Percentiles rank a stretch among this genome's conserved stretches.
phyloP scores from a whole-genome alignment of 2,797 vertebrate species.

The Lepus townsendii region DNA sequence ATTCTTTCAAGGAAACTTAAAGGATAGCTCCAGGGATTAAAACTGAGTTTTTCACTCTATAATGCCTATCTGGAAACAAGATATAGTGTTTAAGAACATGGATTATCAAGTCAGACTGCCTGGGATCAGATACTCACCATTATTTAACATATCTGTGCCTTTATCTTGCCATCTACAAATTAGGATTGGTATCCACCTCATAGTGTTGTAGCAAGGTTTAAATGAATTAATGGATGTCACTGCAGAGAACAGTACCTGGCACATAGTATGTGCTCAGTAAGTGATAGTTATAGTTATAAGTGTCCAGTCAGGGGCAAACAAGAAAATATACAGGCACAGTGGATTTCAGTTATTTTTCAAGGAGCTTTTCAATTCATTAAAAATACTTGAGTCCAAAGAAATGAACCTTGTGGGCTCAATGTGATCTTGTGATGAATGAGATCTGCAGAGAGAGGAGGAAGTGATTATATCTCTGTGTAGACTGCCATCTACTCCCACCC shows the following conservation, averaged over 20 bases:
- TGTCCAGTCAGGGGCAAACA: slow-evolving; percentile 1
- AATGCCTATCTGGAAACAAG: neutral
- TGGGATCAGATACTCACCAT: neutral
- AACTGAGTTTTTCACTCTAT: neutral
- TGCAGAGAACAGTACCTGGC: neutral
- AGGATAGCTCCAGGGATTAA: neutral
- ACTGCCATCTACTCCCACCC: too few species aligned
- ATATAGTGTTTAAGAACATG: slow-evolving; percentile 6
- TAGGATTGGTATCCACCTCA: neutral
- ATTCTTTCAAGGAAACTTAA: slow-evolving; percentile 46
- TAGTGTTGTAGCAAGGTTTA: slow-evolving; percentile 9
- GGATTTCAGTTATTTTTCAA: slow-evolving; percentile 46
- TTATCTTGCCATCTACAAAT: slow-evolving; percentile 11
- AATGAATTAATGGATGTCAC: slow-evolving; percentile 12
- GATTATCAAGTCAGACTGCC: neutral
- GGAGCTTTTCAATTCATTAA: slow-evolving; percentile 37
- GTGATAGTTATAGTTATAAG: neutral
- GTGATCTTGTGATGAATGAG: neutral
- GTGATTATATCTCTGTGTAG: neutral
- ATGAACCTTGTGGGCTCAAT: neutral
- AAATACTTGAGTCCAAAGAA: neutral
- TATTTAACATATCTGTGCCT: neutral
- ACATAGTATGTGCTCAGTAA: slow-evolving; percentile 29
- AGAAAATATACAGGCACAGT: neutral
- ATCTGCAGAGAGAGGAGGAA: neutral